Conservation (phyloP, 2,888 invertebrate species). For the Caenorhabditis sp. region DNA sequence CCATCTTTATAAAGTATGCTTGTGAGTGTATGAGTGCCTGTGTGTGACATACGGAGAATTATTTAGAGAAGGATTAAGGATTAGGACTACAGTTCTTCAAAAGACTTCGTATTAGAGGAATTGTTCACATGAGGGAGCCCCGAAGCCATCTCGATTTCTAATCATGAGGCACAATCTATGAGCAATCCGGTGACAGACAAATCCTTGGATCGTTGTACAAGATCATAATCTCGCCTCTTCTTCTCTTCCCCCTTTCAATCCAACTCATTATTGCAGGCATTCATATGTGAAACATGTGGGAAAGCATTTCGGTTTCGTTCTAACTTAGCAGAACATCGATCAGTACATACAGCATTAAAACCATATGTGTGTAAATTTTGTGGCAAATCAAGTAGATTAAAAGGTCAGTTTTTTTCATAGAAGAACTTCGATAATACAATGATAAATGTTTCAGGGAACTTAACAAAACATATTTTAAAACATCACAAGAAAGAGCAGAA, state of each 20-base stretch:
- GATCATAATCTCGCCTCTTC: conserved; percentile 19
- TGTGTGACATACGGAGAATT: conserved; percentile 43
- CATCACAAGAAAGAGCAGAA: conserved; percentile 83
- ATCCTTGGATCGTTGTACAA: conserved; percentile 1
- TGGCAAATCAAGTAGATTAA: conserved; percentile 82
- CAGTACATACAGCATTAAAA: conserved; percentile 83
- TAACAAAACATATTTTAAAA: conserved; percentile 83
- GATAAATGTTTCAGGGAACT: conserved; percentile 77
- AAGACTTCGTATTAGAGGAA: conserved; percentile 9
- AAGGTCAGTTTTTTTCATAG: conserved; percentile 76
- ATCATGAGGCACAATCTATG: conserved; percentile 36
- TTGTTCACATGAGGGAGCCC: not conserved
- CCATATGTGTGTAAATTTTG: conserved; percentile 83
- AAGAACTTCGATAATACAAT: too few species aligned
- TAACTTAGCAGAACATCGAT: conserved; percentile 83
- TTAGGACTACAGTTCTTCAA: conserved; percentile 57
- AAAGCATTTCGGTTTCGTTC: conserved; percentile 84
- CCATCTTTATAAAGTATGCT: not conserved
- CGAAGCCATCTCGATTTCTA: not conserved
- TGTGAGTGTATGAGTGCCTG: not conserved
- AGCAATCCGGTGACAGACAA: conserved; percentile 9
- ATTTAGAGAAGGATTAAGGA: conserved; percentile 51
- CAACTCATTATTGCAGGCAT: conserved; percentile 72
- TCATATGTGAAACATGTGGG: conserved; percentile 83
- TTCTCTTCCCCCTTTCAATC: not conserved